phyloP scores from a whole-genome alignment of 2,888 invertebrate species.

The Criorhina ranunculi region DNA sequence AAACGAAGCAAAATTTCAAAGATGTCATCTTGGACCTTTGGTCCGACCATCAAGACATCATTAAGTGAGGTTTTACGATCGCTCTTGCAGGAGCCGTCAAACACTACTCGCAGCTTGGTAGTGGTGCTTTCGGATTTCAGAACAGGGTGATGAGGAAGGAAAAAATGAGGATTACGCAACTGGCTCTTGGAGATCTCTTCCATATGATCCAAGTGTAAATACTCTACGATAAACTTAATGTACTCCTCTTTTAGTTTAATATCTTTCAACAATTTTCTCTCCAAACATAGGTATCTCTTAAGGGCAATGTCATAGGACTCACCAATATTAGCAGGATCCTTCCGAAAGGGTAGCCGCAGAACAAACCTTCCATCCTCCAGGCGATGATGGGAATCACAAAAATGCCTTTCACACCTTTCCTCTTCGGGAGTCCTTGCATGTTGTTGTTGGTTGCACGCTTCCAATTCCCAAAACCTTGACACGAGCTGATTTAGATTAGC shows the following conservation, averaged over 20 bases:
- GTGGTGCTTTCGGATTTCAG: neutral
- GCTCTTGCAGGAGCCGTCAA: neutral
- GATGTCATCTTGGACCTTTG: neutral
- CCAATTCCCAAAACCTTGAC: constrained; percentile 21
- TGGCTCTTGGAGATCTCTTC: too few species aligned
- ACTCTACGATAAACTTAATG: neutral
- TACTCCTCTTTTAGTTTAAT: neutral
- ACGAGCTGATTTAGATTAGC: constrained; percentile 14
- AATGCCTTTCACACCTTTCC: neutral
- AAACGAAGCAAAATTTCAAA: neutral
- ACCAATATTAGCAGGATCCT: constrained; percentile 7
- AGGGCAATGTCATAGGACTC: neutral
- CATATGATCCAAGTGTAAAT: neutral
- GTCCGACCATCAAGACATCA: neutral
- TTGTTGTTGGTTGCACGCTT: neutral
- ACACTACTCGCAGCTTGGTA: neutral
- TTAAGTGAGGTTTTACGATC: neutral
- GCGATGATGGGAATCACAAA: neutral
- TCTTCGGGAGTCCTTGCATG: neutral
- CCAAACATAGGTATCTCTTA: neutral
- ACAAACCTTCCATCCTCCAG: neutral
- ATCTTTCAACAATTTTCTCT: neutral
- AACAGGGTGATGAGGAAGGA: neutral
- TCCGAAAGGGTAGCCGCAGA: neutral
- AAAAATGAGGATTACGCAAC: too few species aligned